These are phyloP conservation scores for Hermaeophaga mercurialis DNA, from an alignment of 2,888 invertebrate species.

Conservation along the genomic window DNA sequence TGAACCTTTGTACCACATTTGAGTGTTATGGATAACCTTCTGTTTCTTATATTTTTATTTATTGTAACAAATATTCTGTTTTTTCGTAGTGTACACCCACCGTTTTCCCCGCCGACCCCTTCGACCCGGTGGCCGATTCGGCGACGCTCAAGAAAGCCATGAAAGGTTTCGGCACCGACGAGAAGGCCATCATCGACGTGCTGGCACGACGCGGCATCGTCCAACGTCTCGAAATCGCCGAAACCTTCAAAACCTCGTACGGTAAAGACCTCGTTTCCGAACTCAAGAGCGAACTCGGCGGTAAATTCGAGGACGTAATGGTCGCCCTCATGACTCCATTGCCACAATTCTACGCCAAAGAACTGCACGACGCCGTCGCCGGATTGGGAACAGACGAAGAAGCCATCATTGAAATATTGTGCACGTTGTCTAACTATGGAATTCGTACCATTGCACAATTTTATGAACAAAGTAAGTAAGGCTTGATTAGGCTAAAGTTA, in stretches of 20 bases:
- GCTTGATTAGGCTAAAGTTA: no score
- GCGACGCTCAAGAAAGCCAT: constrained; percentile 85
- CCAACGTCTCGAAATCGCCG: constrained; percentile 88
- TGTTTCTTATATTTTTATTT: no score
- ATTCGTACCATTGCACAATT: constrained; percentile 83
- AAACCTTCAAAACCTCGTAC: constrained; percentile 89
- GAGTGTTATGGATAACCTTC: no score
- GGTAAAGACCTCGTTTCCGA: constrained; percentile 84
- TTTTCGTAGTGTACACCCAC: constrained; percentile 92
- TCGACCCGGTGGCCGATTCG: constrained; percentile 85
- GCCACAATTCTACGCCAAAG: constrained; percentile 89
- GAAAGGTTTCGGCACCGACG: constrained; percentile 93
- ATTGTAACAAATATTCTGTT: no score
- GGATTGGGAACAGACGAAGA: constrained; percentile 90
- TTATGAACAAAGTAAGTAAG: constrained; percentile 77
- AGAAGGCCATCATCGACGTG: constrained; percentile 88
- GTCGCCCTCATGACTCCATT: constrained; percentile 89
- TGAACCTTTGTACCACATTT: no score
- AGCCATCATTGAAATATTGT: constrained; percentile 90
- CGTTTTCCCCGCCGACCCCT: constrained; percentile 84
- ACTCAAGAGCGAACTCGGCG: constrained; percentile 86
- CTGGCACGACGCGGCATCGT: constrained; percentile 86
- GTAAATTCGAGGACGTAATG: constrained; percentile 88
- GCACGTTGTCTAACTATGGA: constrained; percentile 89
- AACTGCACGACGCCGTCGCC: constrained; percentile 83